Percentiles rank a stretch among this genome's conserved stretches.
Conservation (phyloP, 2,113 vertebrate species). For the Colossoma macropomum region DNA sequence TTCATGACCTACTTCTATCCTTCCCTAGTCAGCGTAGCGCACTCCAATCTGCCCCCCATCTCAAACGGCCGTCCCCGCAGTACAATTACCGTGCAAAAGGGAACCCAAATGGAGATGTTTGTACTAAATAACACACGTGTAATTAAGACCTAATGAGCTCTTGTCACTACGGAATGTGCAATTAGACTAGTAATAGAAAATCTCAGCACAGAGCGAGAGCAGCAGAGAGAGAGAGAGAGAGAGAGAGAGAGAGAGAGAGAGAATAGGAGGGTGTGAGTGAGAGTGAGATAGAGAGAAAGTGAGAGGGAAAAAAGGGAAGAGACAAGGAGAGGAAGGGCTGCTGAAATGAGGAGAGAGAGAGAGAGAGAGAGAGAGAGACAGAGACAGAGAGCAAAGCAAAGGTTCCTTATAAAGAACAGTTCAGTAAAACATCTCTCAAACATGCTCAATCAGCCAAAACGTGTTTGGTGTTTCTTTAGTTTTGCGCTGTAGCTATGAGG, state of each 20-base stretch:
- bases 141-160: constrained; percentile 99
- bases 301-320: too few relatives aligned
- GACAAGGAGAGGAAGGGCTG: too few relatives aligned
- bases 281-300: too few relatives aligned
- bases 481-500: too few relatives aligned
- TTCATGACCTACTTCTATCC: constrained; percentile 83
- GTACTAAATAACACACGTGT: constrained; percentile 99
- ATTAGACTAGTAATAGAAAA: constrained; percentile 97
- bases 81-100: constrained; percentile 92
- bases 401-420: neutral
- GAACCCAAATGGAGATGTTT: constrained; percentile 99
- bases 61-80: constrained; percentile 82
- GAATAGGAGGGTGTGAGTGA: neutral
- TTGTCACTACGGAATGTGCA: constrained; percentile 99
- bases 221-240: constrained; percentile 59
- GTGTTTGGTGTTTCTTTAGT: too few relatives aligned
- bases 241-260: neutral
- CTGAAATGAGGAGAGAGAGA: too few relatives aligned
- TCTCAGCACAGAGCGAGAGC: constrained; percentile 61
- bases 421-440: neutral
- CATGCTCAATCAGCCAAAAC: too few relatives aligned
- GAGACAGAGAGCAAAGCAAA: neutral
- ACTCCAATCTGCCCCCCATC: constrained; percentile 74
- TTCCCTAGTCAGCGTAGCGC: constrained; percentile 61
- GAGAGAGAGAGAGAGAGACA: neutral